Evolutionary conservation across 1,140 invertebrate genomes (phyloP).

Genomic region (Drosophila pachea): DNA sequence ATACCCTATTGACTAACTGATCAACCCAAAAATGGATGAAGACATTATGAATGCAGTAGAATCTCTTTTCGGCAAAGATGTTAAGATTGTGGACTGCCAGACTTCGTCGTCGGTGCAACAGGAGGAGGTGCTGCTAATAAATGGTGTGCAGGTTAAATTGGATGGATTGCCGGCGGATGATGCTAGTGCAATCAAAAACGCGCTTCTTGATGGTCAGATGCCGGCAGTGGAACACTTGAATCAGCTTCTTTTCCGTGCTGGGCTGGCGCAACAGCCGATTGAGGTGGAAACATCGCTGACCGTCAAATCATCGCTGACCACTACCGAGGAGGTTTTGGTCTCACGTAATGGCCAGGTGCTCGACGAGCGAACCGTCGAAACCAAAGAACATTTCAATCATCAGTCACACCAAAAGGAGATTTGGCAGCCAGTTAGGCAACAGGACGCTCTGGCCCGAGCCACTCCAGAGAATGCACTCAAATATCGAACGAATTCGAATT

Average conservation of each 20-base stretch:
- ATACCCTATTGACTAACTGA: conserved; percentile 40
- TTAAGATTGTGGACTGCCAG: conserved; percentile 87
- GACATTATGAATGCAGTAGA: conserved; percentile 89
- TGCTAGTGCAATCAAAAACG: conserved; percentile 85
- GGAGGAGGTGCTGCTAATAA: conserved; percentile 87
- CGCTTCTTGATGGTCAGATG: conserved; percentile 85
- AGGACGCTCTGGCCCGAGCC: conserved; percentile 40
- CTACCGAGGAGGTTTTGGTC: conserved; percentile 87
- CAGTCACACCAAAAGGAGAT: conserved; percentile 85
- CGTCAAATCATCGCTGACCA: conserved; percentile 86
- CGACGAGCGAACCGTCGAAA: conserved; percentile 86
- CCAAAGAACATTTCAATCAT: conserved; percentile 87
- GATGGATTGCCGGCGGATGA: conserved; percentile 81
- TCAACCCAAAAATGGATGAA: conserved; percentile 82
- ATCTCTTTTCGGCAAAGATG: conserved; percentile 86
- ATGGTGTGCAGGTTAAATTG: conserved; percentile 85
- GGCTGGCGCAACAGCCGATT: conserved; percentile 85
- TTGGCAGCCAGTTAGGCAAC: conserved; percentile 82
- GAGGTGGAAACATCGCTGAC: conserved; percentile 86
- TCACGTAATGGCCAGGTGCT: conserved; percentile 84
- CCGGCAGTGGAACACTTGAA: conserved; percentile 87
- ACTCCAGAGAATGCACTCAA: conserved; percentile 65
- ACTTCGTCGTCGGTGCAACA: conserved; percentile 86
- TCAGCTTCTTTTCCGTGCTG: conserved; percentile 85
- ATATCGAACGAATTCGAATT: conserved; percentile 57